Evolutionary conservation across 2,888 invertebrate genomes (phyloP).

Genomic region (Sisyra nigra): DNA sequence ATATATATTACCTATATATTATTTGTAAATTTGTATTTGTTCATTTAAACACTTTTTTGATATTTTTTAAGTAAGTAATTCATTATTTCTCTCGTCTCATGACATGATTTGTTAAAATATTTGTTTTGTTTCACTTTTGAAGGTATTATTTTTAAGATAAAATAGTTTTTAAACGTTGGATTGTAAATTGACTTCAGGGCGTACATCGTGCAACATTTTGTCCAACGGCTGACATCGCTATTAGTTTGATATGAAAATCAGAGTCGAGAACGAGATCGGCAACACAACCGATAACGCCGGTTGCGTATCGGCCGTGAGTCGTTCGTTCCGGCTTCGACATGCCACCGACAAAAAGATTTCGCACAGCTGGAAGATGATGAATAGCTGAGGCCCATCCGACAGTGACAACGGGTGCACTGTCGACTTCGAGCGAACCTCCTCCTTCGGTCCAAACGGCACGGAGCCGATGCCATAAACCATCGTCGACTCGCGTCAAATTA

Average conservation of each 20-base stretch:
- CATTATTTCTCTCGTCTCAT: not conserved
- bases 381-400: constrained; percentile 72
- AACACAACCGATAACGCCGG: constrained; percentile 43
- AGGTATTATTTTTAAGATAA: not conserved
- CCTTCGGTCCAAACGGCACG: constrained; percentile 53
- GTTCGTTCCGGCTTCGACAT: constrained; percentile 20
- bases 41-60: not conserved
- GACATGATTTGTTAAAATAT: not conserved
- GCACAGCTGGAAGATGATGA: constrained; percentile 71
- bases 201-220: constrained; percentile 27
- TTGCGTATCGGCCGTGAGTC: constrained; percentile 30
- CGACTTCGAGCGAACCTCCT: constrained; percentile 76
- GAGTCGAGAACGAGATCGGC: constrained; percentile 42
- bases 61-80: too few species aligned
- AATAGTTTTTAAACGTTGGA: not conserved
- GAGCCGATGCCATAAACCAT: constrained; percentile 74
- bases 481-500: constrained; percentile 73
- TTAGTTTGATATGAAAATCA: constrained; percentile 35
- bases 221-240: constrained; percentile 33
- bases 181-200: constrained; percentile 10
- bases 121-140: constrained; percentile 1
- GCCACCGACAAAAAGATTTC: constrained; percentile 72
- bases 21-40: not conserved
- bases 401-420: constrained; percentile 65
- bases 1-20: too few species aligned